Evolutionary conservation across 2,888 invertebrate genomes (phyloP).

Genomic region (Apotomis betuletana): DNA sequence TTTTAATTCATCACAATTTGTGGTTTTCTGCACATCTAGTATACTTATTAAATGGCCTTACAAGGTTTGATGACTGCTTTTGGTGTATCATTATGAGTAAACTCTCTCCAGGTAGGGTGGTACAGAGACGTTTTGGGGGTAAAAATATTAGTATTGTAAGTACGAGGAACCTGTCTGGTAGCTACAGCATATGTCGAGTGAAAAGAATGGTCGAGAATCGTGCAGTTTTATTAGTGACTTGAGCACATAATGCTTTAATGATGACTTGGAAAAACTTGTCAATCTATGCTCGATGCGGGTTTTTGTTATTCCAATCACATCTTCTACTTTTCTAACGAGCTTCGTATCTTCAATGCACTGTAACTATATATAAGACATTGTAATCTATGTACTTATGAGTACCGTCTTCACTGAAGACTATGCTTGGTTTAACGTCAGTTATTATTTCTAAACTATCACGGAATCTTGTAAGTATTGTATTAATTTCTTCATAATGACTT

Average conservation of each 20-base stretch:
- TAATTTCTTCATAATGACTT: too few species aligned
- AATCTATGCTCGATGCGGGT: not conserved
- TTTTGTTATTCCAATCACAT: not conserved
- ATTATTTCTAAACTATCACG: too few species aligned
- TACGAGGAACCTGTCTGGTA: not conserved
- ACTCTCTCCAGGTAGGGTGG: not conserved
- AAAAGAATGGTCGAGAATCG: slow-evolving; percentile 3
- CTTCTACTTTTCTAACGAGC: slow-evolving; percentile 15
- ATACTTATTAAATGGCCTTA: not conserved
- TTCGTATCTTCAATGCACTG: not conserved
- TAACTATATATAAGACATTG: not conserved
- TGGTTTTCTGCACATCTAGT: slow-evolving; percentile 5
- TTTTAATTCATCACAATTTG: slow-evolving; percentile 3
- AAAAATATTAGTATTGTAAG: not conserved
- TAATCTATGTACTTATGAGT: not conserved
- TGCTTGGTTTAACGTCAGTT: too few species aligned
- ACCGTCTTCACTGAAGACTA: too few species aligned
- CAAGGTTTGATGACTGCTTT: not conserved
- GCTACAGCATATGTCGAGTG: not conserved
- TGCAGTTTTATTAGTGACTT: slow-evolving; percentile 14
- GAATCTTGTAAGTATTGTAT: too few species aligned
- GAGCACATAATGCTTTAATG: slow-evolving; percentile 6
- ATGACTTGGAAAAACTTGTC: slow-evolving; percentile 18
- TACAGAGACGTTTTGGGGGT: not conserved
- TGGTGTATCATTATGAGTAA: slow-evolving; percentile 5